Evolutionary conservation across 2,888 invertebrate species (phyloP).

Genomic region (Acrocera orbiculus): DNA sequence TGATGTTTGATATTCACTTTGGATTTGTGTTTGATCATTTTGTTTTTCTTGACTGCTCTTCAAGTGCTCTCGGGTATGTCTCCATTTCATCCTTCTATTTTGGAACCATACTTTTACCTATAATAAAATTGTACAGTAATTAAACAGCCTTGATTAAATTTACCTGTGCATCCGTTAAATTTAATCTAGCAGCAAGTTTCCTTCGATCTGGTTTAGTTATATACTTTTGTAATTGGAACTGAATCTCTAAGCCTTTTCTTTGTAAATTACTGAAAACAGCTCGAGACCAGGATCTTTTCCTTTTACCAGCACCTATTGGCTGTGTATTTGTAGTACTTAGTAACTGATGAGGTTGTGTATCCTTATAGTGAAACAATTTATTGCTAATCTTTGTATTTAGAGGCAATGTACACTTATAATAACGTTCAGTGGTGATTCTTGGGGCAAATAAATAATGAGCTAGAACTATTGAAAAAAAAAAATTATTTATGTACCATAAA

Average conservation of each 20-base stretch:
- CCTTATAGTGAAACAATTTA: no score
- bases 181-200: conserved; percentile 77
- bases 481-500: no score
- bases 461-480: no score
- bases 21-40: not conserved
- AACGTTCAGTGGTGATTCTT: no score
- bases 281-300: conserved; percentile 86
- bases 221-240: conserved; percentile 88
- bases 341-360: no score
- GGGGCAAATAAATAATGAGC: no score
- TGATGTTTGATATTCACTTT: conserved; percentile 1
- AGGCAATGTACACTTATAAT: no score
- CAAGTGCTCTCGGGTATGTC: conserved; percentile 52
- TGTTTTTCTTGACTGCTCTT: conserved; percentile 29
- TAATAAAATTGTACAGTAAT: conserved; percentile 8
- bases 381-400: no score
- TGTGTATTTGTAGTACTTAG: no score
- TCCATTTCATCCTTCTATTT: conserved; percentile 75
- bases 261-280: conserved; percentile 91
- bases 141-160: not conserved
- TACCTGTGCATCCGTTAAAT: conserved; percentile 87
- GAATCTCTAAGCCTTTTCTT: conserved; percentile 78
- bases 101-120: conserved; percentile 91
- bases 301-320: conserved; percentile 38
- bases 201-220: conserved; percentile 88